Evolutionary conservation across 1,140 invertebrate genomes (phyloP), one percentile per base, ranked within the genome.

Genomic region (Vanessa tameamea): DNA sequence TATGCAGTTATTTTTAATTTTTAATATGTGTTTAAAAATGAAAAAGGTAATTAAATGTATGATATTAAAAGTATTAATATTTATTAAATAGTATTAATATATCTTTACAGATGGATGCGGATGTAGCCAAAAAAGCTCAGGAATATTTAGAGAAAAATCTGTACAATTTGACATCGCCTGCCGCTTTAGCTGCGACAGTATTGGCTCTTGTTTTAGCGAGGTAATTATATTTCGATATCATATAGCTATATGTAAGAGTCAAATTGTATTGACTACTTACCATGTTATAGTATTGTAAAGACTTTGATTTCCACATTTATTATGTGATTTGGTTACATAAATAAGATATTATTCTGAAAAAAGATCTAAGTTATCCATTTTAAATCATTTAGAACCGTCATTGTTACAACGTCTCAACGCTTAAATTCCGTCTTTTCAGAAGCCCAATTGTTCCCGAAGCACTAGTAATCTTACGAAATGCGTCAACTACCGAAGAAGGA

Each of bases 401-500:
- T 51, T 2, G 14, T 51, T 12, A 15, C n/a, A 51, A 4, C 14
- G 48, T 51, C 13, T n/a, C 48, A 15, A 51, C 48, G 3, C 12
- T 51, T 51, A 15, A 8, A 8, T 71, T 59, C 12, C 68, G 53
- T 55, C 13, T 69, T 87, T 85, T 12, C 68, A 93, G 93, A 79
- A 95, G 94, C 81, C 90, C 94, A 0, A 81, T 93, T 47, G 89
- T 94, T 11, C 87, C 91, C 0, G 93, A 93, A 85, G 94, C 94
- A 0, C 83, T 95, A 2, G 83, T 93, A 20, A 94, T 94, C 72
- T 82, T 95, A 59, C 84, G 89, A 51, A 95, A 94, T 74, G 93
- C 93, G 0, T 95, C 94, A 0, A 95, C 94, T 0, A 95, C 94
- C 8, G 94, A 95, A 85, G 95, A 95, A 78, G 94, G 94, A 6